Evolutionary conservation across 2,888 invertebrate species (phyloP).

Genomic region (Megalurothrips usitatus): DNA sequence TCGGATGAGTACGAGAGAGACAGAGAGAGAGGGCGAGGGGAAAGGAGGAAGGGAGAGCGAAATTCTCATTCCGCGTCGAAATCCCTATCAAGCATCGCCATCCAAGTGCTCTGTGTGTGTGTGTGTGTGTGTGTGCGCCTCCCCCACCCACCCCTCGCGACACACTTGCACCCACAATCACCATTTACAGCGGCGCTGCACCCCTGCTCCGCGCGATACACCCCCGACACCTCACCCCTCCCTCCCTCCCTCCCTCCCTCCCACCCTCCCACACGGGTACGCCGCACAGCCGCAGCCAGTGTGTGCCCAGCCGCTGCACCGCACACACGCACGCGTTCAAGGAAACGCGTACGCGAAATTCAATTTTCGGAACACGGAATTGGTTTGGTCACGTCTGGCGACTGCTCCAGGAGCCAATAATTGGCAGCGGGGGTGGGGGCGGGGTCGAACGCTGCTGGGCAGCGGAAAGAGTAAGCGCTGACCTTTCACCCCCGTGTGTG

Average conservation of each 20-base stretch:
- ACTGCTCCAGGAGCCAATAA: too few relatives aligned
- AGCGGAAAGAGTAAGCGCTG: too few relatives aligned
- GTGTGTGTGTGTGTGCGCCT: background rate
- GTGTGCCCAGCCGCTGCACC: background rate
- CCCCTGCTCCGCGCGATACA: background rate
- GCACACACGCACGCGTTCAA: too few relatives aligned
- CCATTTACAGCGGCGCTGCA: constrained; percentile 1
- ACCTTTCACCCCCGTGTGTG: too few relatives aligned
- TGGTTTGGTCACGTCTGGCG: too few relatives aligned
- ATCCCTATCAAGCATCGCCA: constrained; percentile 26
- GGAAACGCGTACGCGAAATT: too few relatives aligned
- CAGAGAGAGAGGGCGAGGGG: too few relatives aligned
- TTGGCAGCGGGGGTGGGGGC: too few relatives aligned
- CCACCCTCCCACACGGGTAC: background rate
- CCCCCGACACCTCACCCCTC: background rate
- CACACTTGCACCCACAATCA: constrained; percentile 26
- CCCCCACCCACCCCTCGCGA: background rate
- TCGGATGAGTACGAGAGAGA: too few relatives aligned
- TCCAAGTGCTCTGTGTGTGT: background rate
- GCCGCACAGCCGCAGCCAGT: background rate
- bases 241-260: background rate
- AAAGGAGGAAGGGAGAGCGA: background rate
- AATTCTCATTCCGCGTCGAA: constrained; percentile 20
- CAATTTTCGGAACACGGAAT: too few relatives aligned
- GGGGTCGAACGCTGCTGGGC: too few relatives aligned